phyloP scores from a whole-genome alignment of 2,888 invertebrate species.

The Yponomeuta malinellus region DNA sequence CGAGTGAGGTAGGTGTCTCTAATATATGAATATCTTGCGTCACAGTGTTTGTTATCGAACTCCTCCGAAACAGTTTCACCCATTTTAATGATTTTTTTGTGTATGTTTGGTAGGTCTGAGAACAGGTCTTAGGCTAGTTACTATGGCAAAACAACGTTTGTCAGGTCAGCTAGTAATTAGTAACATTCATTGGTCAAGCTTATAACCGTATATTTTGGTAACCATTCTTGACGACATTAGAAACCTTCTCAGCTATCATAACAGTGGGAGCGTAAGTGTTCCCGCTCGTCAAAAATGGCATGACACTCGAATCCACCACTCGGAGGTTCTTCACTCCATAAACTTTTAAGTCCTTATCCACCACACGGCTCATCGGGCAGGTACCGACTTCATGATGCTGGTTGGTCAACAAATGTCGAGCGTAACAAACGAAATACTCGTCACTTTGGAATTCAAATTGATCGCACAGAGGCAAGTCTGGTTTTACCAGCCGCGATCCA shows the following conservation, averaged over 20 bases:
- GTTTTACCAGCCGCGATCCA: conserved; percentile 36
- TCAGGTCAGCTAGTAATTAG: too few species aligned
- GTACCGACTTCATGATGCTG: conserved; percentile 43
- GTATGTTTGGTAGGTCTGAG: too few species aligned
- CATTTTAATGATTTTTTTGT: too few species aligned
- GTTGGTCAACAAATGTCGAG: conserved; percentile 34
- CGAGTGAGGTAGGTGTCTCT: too few species aligned
- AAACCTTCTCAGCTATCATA: conserved; percentile 78
- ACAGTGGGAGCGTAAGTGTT: conserved; percentile 77
- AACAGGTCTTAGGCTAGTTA: too few species aligned
- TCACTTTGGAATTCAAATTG: conserved; percentile 32
- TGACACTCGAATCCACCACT: conserved; percentile 79
- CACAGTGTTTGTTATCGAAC: too few species aligned
- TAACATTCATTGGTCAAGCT: neutral
- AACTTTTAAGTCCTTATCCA: conserved; percentile 48
- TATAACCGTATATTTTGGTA: neutral
- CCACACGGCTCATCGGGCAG: conserved; percentile 48
- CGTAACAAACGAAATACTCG: conserved; percentile 48
- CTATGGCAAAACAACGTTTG: too few species aligned
- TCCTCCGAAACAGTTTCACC: too few species aligned
- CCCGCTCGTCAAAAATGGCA: conserved; percentile 76
- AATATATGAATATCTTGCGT: too few species aligned
- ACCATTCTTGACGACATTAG: conserved; percentile 70
- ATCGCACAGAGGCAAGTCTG: conserved; percentile 34
- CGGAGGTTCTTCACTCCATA: conserved; percentile 72